Evolutionary conservation across 2,888 invertebrate species (phyloP).

Genomic region (Cosmopolites sordidus): DNA sequence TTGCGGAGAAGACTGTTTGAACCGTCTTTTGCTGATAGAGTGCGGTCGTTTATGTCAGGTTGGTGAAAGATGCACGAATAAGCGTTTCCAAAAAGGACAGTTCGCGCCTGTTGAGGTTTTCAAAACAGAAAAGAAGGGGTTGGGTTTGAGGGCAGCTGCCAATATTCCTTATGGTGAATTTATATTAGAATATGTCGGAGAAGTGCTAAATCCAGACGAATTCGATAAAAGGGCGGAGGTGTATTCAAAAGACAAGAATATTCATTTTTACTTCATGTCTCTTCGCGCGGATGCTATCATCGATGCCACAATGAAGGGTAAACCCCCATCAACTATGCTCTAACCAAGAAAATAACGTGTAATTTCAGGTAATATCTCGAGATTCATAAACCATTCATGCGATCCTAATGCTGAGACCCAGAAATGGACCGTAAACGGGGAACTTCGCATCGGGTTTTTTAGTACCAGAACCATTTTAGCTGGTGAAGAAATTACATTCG

Average conservation of each 20-base stretch:
- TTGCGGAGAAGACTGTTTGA: constrained; percentile 94
- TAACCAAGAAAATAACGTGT: background rate
- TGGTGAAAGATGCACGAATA: constrained; percentile 88
- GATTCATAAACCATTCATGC: constrained; percentile 99
- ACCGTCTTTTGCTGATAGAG: constrained; percentile 96
- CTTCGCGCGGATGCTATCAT: constrained; percentile 89
- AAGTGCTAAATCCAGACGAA: constrained; percentile 86
- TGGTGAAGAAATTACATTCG: constrained; percentile 97
- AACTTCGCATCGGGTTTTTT: constrained; percentile 95
- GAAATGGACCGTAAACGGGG: constrained; percentile 93
- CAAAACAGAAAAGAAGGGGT: constrained; percentile 90
- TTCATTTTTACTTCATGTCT: constrained; percentile 98
- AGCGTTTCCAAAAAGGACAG: constrained; percentile 83
- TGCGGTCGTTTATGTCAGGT: constrained; percentile 90
- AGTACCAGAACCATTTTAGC: constrained; percentile 74
- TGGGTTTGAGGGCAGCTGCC: constrained; percentile 77
- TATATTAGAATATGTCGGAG: constrained; percentile 98
- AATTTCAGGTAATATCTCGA: constrained; percentile 73
- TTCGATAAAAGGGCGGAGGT: constrained; percentile 83
- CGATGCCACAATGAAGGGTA: constrained; percentile 87
- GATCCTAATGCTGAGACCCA: constrained; percentile 98
- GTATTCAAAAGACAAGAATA: constrained; percentile 85
- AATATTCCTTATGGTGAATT: constrained; percentile 79
- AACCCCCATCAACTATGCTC: background rate
- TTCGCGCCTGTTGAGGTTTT: constrained; percentile 85